Evolutionary conservation across 2,113 vertebrate species (phyloP).

Genomic region (Crotophaga sulcirostris): DNA sequence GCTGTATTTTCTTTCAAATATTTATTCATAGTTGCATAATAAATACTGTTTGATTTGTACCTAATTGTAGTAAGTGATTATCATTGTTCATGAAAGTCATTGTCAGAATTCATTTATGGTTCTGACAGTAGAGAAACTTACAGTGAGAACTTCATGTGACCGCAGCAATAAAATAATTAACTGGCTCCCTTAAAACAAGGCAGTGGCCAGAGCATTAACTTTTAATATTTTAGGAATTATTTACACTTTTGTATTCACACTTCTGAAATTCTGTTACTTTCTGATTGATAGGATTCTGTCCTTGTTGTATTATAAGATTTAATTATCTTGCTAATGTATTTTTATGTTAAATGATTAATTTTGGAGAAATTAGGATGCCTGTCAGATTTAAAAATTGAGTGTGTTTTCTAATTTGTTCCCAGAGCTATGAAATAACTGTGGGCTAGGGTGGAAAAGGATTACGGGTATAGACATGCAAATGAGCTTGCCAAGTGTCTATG

Average conservation of each 20-base stretch:
- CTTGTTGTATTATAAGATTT: not conserved
- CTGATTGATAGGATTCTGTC: not conserved
- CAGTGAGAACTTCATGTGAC: constrained; percentile 32
- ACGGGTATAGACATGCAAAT: not conserved
- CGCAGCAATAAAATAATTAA: constrained; percentile 64
- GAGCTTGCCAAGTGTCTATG: constrained; percentile 28
- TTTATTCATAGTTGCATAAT: constrained; percentile 44
- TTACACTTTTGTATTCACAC: not conserved
- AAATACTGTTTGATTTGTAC: constrained; percentile 67
- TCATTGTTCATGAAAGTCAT: constrained; percentile 69
- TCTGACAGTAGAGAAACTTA: constrained; percentile 49
- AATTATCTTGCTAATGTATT: not conserved
- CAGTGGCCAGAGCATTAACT: not conserved
- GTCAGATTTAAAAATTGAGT: not conserved
- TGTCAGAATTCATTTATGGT: constrained; percentile 69
- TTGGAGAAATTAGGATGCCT: not conserved
- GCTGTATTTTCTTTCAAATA: constrained; percentile 28
- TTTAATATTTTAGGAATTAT: constrained; percentile 29
- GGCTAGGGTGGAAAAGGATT: not conserved
- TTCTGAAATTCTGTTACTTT: not conserved
- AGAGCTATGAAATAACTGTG: not conserved
- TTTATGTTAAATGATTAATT: not conserved
- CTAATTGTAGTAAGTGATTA: constrained; percentile 70
- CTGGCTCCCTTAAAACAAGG: constrained; percentile 34
- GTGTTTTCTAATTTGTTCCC: not conserved